Evolutionary conservation across 2,113 vertebrate species (phyloP).

Genomic region (Pheucticus melanocephalus): DNA sequence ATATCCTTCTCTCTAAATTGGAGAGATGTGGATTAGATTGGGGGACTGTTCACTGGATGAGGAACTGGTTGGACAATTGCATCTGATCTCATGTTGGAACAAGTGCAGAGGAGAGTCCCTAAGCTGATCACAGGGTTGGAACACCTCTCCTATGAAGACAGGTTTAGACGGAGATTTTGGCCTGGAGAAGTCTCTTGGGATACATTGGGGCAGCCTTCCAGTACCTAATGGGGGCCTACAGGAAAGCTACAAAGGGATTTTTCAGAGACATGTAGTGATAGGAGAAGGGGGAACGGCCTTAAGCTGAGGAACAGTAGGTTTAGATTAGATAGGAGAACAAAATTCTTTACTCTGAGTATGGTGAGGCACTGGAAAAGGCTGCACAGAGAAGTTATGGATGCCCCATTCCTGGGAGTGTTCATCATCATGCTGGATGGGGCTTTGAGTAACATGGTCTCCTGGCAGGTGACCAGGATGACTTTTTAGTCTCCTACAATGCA

Average conservation of each 20-base stretch:
- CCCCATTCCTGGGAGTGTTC: too few species aligned
- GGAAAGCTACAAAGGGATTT: neutral
- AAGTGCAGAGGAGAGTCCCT: neutral
- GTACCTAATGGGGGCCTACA: neutral
- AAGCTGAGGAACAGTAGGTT: neutral
- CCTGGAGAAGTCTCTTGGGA: neutral
- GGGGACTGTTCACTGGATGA: neutral
- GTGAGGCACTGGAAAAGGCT: neutral
- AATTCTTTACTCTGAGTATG: neutral
- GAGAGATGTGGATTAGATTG: neutral
- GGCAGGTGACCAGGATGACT: neutral
- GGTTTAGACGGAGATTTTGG: neutral
- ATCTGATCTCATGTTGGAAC: neutral
- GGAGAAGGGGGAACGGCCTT: neutral
- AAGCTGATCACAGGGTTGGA: neutral
- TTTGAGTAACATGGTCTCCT: neutral
- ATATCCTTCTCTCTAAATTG: neutral
- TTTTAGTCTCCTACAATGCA: neutral
- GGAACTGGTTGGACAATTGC: neutral
- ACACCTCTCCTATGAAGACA: neutral
- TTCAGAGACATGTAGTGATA: neutral
- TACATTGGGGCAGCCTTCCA: neutral
- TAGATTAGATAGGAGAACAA: neutral
- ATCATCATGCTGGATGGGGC: neutral
- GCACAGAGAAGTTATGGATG: neutral